These are phyloP conservation scores for Indicator indicator DNA, from an alignment of 2,113 vertebrate genomes.

Conservation along the genomic window DNA sequence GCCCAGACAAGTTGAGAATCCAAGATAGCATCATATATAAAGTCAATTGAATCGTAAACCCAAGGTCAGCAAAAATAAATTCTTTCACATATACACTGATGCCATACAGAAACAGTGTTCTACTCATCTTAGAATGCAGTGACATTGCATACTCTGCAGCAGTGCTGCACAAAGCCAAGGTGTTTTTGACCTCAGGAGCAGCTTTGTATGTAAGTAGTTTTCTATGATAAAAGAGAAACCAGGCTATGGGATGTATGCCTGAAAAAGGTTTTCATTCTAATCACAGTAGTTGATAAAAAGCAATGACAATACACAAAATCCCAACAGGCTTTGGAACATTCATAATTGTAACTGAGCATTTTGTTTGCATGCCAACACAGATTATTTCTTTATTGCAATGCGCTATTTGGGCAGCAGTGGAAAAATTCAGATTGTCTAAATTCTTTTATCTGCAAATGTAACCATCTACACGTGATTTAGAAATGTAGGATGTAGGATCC, in stretches of 20 bases:
- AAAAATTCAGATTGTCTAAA: not conserved
- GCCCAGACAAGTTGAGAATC: not conserved
- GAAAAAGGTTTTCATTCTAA: not conserved
- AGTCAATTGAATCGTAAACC: conserved; percentile 36
- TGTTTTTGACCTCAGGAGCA: not conserved
- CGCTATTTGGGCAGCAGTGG: not conserved
- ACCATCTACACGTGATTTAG: not conserved
- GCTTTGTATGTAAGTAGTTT: not conserved
- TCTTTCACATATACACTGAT: not conserved
- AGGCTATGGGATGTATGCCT: not conserved
- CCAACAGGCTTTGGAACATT: not conserved
- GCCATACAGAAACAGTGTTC: not conserved
- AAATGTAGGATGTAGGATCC: not conserved
- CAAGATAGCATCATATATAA: not conserved
- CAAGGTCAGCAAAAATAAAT: conserved; percentile 36
- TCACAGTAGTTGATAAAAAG: not conserved
- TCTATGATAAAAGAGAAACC: not conserved
- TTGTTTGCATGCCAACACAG: not conserved
- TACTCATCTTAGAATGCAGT: not conserved
- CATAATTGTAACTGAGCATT: not conserved
- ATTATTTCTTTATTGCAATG: not conserved
- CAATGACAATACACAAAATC: not conserved
- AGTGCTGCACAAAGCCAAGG: not conserved
- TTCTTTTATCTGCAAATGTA: not conserved
- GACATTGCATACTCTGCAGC: not conserved